Evolutionary conservation across 2,797 vertebrate species (phyloP), one percentile per base, ranked within the genome.

Genomic region (Chaetodon trifasciatus): DNA sequence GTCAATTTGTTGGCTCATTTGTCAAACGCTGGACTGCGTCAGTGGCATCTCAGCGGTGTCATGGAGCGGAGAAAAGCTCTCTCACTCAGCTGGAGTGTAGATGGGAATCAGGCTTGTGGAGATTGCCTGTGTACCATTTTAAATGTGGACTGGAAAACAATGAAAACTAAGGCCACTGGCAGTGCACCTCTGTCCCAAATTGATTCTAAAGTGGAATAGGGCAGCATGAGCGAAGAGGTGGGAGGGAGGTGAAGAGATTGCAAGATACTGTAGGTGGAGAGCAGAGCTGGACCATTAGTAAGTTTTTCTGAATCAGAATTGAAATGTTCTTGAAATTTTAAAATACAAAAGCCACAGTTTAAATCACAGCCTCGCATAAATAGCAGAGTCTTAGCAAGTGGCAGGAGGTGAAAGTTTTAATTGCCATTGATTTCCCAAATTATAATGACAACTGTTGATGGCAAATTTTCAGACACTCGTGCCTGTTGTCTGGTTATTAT

Each of bases 1-100:
- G 94, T 94, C 92, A 92, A 94, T 95, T 95, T 94, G 92, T 92
- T 87, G 92, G 81, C 92, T 94, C 93, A 90, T 94, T 94, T 95
- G 92, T 94, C 93, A 93, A 91, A 93, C 52, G 83, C 85, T 44
- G 91, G 92, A 90, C 84, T 87, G 88, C 83, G 88, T 92, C 88
- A 64, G 83, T 58, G 78, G 87, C 89, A 64, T 90, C 89, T 80
- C 84, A 42, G 76, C 72, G 42, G 85, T 62, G 86, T 84, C 86
- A 40, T 60, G 83, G 87, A 88, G 92, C 82, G 70, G 70, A 85
- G 89, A 81, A 82, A 87, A 83, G 83, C 82, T 85, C 86, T 82
- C 84, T 83, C 86, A 39, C 85, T 85, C 83, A 66, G 88, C 74
- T 61, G 68, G 72, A 70, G 89, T 74, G 84, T 52, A 90, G 91